Evolutionary conservation across 2,797 vertebrate genomes (phyloP), one percentile per base, ranked within the genome.

Genomic region (Coregonus suidteri): DNA sequence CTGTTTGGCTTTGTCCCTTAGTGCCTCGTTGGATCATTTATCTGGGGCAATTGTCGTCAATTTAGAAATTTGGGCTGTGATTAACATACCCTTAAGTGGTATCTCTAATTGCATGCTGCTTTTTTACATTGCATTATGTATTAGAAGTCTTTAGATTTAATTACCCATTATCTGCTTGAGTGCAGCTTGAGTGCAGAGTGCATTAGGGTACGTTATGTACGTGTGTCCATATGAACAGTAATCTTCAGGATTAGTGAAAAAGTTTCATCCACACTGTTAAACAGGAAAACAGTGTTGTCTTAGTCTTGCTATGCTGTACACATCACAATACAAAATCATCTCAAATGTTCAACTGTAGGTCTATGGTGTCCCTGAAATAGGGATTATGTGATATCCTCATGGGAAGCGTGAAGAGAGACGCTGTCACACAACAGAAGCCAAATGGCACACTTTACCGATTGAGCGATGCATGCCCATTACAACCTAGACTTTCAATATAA

Each of bases 1-100:
- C 72, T 74, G 72, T 41, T 74, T n/a, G 53, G 53, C 18, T 59
- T 37, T 20, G 53, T 62, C 34, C 54, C 72, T 74, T 41, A 37
- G 34, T 62, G 72, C 31, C 72, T 20, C 13, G 6, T 73, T n/a
- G 20, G 31, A 18, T 74, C 15, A 25, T 74, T 41, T 47, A 47
- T 62, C 73, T 37, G 56, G 59, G 13, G 18, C 35, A 15, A 64
- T 74, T 64, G 14, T 18, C 4, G 34, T 54, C 54, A 16, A 35
- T 68, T 68, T 37, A 16, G 66, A 68, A 9, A 25, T 15, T 41
- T 35, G 6, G 34, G 4, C 35, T 69, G 67, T 69, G 15, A 68
- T 18, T 68, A 16, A 68, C 31, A 7, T 35, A 35, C 34, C 66
- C 65, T 30, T 34, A 35, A 68, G 31, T 68, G 66, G 4, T 68